Percentiles rank a stretch among this genome's conserved stretches.
These are phyloP conservation scores for Drosophila teissieri DNA, from an alignment of 1,140 invertebrate genomes.

Conservation along the genomic window DNA sequence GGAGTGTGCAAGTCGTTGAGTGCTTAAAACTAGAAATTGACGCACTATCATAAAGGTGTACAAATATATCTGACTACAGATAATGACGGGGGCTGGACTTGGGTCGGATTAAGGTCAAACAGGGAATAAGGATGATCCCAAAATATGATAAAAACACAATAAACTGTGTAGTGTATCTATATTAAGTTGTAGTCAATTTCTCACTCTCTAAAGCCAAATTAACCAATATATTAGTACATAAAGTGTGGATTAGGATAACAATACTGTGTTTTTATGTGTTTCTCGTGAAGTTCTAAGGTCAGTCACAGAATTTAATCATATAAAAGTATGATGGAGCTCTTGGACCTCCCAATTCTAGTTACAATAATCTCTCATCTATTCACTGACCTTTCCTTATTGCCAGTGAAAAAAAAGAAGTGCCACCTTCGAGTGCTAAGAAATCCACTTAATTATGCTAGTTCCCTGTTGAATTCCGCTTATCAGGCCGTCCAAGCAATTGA, in stretches of 20 bases:
- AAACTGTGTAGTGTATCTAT: neutral
- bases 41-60: constrained; percentile 44
- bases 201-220: neutral
- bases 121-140: constrained; percentile 13
- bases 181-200: neutral
- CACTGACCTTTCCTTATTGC: constrained; percentile 38
- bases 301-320: neutral
- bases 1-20: constrained; percentile 30
- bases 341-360: neutral
- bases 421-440: constrained; percentile 40
- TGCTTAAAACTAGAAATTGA: constrained; percentile 47
- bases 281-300: neutral
- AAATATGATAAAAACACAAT: constrained; percentile 9
- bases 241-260: too few species aligned
- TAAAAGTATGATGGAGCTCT: neutral
- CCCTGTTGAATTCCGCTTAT: constrained; percentile 65
- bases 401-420: neutral
- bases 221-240: too few species aligned
- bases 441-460: constrained; percentile 39
- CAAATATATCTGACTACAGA: constrained; percentile 1
- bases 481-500: constrained; percentile 49
- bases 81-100: constrained; percentile 33
- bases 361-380: constrained; percentile 16
- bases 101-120: constrained; percentile 65
- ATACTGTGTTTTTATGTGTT: neutral